phyloP scores from a whole-genome alignment of 2,113 vertebrate species.

The Cathartes aura region DNA sequence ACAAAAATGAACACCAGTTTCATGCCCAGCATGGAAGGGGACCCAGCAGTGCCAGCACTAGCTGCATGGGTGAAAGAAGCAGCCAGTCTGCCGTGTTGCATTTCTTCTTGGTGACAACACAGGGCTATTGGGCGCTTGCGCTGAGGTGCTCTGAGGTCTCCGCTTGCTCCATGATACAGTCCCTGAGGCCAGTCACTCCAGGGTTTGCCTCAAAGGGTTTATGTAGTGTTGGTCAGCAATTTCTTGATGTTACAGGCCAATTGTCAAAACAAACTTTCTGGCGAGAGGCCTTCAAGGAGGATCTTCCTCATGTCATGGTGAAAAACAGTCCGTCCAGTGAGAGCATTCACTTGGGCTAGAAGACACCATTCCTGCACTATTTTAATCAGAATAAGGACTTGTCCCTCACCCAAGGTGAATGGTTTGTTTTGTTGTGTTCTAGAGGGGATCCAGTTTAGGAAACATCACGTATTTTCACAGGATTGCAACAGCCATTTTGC shows the following conservation, averaged over 20 bases:
- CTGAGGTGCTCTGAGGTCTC: background rate
- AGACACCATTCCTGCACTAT: background rate
- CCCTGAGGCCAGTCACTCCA: background rate
- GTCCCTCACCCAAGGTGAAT: background rate
- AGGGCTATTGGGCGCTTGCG: rapidly evolving
- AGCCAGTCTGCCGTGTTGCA: background rate
- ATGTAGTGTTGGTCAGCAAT: background rate
- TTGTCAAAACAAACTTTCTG: background rate
- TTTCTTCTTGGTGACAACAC: background rate
- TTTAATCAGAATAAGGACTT: background rate
- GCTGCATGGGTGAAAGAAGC: background rate
- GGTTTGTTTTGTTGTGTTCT: background rate
- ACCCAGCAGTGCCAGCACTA: rapidly evolving
- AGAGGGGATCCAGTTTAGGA: background rate
- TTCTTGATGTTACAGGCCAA: background rate
- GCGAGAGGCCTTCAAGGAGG: background rate
- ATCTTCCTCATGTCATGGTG: background rate
- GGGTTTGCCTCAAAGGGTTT: background rate
- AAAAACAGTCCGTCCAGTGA: background rate
- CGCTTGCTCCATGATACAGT: background rate
- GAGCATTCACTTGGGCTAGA: background rate
- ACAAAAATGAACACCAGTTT: background rate
- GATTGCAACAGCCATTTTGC: background rate
- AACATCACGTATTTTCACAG: background rate
- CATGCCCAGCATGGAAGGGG: background rate